A percentile compares a stretch with the other conserved stretches of the same genome.
Conservation (phyloP, 35 echinoderm and acorn worm genomes). For the Hemicentrotus pulcherrimus region DNA sequence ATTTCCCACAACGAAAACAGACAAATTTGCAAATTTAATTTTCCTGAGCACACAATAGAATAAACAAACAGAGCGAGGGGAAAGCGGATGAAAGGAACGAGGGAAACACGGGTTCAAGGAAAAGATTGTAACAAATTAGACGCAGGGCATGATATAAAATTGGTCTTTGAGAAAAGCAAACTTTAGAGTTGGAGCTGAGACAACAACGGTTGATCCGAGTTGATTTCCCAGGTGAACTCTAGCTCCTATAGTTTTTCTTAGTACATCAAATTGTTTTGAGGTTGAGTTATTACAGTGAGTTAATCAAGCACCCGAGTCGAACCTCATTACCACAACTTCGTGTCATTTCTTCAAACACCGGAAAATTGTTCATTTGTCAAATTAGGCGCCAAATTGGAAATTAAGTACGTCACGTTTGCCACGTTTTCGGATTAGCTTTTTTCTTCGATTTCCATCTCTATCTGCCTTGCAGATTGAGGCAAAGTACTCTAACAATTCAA, state of each 20-base stretch:
- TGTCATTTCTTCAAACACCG: slow-evolving; percentile 46
- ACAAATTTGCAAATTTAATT: slow-evolving; percentile 56
- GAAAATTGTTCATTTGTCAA: slow-evolving; percentile 54
- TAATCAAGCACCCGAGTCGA: slow-evolving; percentile 50
- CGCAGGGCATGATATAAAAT: slow-evolving; percentile 2
- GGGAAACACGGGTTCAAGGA: neutral
- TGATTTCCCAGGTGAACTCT: slow-evolving; percentile 48
- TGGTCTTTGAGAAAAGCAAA: slow-evolving; percentile 42
- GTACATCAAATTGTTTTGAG: slow-evolving; percentile 43
- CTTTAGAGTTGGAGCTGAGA: neutral
- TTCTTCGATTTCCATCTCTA: neutral
- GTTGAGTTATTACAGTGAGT: slow-evolving; percentile 48
- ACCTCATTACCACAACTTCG: slow-evolving; percentile 48
- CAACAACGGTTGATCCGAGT: slow-evolving; percentile 41
- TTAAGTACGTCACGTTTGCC: slow-evolving; percentile 45
- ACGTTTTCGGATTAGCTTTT: slow-evolving; percentile 31
- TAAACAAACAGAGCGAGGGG: slow-evolving; percentile 35
- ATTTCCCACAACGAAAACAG: slow-evolving; percentile 45
- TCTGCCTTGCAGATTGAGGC: slow-evolving; percentile 30
- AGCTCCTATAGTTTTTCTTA: neutral
- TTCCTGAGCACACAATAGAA: slow-evolving; percentile 37
- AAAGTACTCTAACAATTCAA: slow-evolving; percentile 26
- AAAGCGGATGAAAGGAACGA: slow-evolving; percentile 11
- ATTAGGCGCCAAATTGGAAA: slow-evolving; percentile 54
- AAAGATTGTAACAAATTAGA: slow-evolving; percentile 52